Evolutionary conservation across 2,888 invertebrate species (phyloP).

Genomic region (Erebia palarica): DNA sequence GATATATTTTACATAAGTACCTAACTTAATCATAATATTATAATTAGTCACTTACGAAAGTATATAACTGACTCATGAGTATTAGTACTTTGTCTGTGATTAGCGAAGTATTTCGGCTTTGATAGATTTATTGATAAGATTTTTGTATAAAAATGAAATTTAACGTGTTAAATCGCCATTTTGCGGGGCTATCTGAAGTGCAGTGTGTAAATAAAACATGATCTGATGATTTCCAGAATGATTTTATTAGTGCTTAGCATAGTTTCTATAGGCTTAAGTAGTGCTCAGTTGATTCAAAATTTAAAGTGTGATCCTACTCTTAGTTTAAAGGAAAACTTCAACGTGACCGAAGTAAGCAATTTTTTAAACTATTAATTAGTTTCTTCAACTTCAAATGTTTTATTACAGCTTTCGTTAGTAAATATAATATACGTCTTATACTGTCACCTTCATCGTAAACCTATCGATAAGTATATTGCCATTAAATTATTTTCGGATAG

Average conservation of each 20-base stretch:
- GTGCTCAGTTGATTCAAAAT: constrained; percentile 57
- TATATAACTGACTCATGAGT: not conserved
- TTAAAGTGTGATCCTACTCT: constrained; percentile 60
- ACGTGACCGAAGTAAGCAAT: constrained; percentile 52
- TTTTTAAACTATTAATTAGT: not conserved
- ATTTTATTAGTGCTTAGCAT: constrained; percentile 55
- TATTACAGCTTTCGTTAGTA: too few species aligned
- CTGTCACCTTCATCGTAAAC: too few species aligned
- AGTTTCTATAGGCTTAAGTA: constrained; percentile 54
- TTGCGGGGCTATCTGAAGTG: constrained; percentile 53
- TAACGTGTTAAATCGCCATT: constrained; percentile 49
- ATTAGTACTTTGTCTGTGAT: constrained; percentile 23
- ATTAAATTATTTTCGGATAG: too few species aligned
- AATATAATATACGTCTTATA: too few species aligned
- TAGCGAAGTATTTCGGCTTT: constrained; percentile 35
- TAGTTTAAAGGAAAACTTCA: constrained; percentile 47
- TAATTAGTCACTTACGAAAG: not conserved
- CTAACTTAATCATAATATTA: not conserved
- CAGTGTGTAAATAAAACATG: constrained; percentile 54
- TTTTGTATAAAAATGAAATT: constrained; percentile 48
- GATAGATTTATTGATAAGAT: constrained; percentile 43
- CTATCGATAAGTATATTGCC: too few species aligned
- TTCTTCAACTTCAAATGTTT: too few species aligned
- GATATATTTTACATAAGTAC: not conserved
- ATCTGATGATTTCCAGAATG: constrained; percentile 58